Evolutionary conservation across 35 echinoderm and acorn worm species (phyloP), one percentile per base, ranked within the genome.

Genomic region (Diadema setosum): DNA sequence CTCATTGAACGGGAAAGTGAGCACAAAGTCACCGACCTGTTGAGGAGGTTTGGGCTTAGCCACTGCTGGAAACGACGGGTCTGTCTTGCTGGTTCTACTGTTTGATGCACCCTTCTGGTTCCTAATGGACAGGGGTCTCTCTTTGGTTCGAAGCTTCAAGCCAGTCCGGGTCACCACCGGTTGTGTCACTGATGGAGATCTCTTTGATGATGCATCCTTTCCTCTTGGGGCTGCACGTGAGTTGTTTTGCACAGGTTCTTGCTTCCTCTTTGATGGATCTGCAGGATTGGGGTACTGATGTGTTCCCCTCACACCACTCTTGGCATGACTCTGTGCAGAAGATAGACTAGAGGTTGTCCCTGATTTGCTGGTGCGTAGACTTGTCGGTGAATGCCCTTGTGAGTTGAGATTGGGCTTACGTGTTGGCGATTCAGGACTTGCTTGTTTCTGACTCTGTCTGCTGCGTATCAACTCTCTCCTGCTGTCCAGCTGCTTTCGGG

Each of bases 1-100:
- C 7, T 97, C 90, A 42, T 97, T 97, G 16, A 92, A 92, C 1
- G 94, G 94, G 40, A 93, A 97, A 5, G 86, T 89, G 55, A 97
- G 74, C 33, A 89, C 48, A 83, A 97, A 93, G 39, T 97, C 90
- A 17, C 94, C 94, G 26, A 90, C 86, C 35, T 58, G 80, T 65
- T 50, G 70, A 20, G 86, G 39, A 3, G 94, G 90, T 56, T 39
- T 30, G 20, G 17, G 33, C 65, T 46, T 83, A 24, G n/a, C 40
- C 55, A 46, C 29, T 34, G 42, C 17, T 2, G 73, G 24, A 26
- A 48, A 57, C 17, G 58, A 33, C 3, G 58, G 42, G 17, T 85
- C 82, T 21, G 5, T 26, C 12, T 81, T 81, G 35, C 65, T 86
- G 3, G n/a, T 41, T 5, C 35, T 46, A 15, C 41, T 33, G 29